Evolutionary conservation across 1,140 invertebrate genomes (phyloP), one percentile per base, ranked within the genome.

Genomic region (Diachasma alloeum): DNA sequence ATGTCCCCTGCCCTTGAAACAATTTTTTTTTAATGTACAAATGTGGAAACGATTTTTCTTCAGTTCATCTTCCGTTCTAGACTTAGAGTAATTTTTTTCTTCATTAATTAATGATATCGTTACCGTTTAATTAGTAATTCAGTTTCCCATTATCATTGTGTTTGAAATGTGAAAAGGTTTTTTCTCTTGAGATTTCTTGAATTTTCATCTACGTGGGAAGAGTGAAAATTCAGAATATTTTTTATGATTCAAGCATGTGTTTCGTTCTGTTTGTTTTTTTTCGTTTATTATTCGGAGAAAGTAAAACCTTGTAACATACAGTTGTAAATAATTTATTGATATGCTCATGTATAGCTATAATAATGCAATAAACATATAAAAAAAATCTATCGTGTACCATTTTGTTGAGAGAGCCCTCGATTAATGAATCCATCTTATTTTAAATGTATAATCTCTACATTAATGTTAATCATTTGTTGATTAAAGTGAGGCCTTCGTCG

Each of bases 251-350:
- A 74, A 63, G 15, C 22, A 13, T 44, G 10, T 46, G 39, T 72
- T 72, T 53, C n/a, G 3, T 59, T 59, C 48, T 17, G 31, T 15
- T n/a, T 36, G 13, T 31, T 36, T 59, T 72, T 37, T 56, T 72
- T 26, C 22, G 10, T 72, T 26, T 56, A 48, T 42, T 13, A 42
- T 17, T 48, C 31, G 24, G 36, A 80, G 76, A 74, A 75, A 78
- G 76, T 42, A 74, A 42, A 72, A 81, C 22, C 36, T 70, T 86
- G 81, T 84, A 86, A 79, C 19, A 86, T 87, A 86, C 75, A 77
- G 81, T 82, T 87, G 84, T 87, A 87, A 87, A 88, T 89, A 89
- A 88, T 89, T 88, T 88, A 89, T 89, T 89, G 80, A 83, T 75
- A 79, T 83, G 83, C 78, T 78, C 74, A 79, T 81, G 80, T 87